A percentile compares a stretch with the other conserved stretches of the same genome.
Conservation (phyloP, 2,113 vertebrate genomes). For the Verasper variegatus region DNA sequence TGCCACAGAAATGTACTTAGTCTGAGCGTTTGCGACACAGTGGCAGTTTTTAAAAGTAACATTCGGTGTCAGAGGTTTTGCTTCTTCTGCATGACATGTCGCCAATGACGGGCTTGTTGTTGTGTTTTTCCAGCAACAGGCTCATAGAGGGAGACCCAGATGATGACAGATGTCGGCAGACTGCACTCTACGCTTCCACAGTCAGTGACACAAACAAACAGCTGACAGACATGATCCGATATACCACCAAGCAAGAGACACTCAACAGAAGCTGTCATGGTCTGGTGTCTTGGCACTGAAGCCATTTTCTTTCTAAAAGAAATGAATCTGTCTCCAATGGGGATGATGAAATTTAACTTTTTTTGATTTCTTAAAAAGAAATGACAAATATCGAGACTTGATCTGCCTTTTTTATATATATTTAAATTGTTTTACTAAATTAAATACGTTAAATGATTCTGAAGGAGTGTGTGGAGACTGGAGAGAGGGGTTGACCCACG, state of each 20-base stretch:
- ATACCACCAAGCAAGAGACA: conserved; percentile 52
- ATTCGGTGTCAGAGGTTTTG: conserved; percentile 36
- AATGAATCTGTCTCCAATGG: conserved; percentile 21
- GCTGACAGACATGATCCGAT: conserved; percentile 65
- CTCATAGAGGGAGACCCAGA: conserved; percentile 74
- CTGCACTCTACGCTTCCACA: conserved; percentile 44
- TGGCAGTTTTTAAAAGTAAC: conserved; percentile 46
- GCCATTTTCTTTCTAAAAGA: conserved; percentile 1
- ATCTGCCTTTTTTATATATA: neutral
- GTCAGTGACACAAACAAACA: conserved; percentile 33
- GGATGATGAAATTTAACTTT: conserved; percentile 10
- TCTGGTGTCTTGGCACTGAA: conserved; percentile 4
- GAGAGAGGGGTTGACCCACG: too few species aligned
- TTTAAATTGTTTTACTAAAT: neutral
- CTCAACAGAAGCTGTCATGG: conserved; percentile 54
- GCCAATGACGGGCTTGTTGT: conserved; percentile 64
- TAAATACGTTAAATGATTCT: neutral
- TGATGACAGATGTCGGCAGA: conserved; percentile 68
- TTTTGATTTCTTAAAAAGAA: conserved; percentile 4
- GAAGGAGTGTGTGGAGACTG: neutral
- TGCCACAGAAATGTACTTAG: conserved; percentile 48
- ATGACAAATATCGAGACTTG: neutral
- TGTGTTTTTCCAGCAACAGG: conserved; percentile 69
- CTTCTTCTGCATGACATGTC: conserved; percentile 50
- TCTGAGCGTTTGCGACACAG: conserved; percentile 47